Evolutionary conservation across 1,140 invertebrate genomes (phyloP), one percentile per base, ranked within the genome.

Genomic region (Leptinotarsa defecta): DNA sequence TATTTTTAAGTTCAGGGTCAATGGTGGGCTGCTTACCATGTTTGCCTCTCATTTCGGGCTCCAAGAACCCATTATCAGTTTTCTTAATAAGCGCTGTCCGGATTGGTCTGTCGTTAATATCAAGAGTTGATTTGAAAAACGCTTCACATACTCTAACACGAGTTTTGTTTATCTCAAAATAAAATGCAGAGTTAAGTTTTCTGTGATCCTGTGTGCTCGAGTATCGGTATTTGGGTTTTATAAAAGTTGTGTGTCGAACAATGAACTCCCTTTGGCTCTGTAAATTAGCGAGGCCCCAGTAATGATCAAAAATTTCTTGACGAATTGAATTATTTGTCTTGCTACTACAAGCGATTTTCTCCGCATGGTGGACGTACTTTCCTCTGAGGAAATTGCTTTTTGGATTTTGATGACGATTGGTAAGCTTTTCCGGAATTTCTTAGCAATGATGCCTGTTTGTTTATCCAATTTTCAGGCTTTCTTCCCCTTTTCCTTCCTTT

Each of bases 151-250:
- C 76, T 57, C 78, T 71, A 27, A 76, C 15, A 49, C 64, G 43
- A 22, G 48, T 76, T 24, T 52, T 48, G 11, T 76, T 72, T 27
- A 73, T 52, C 17, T 34, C 13, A 62, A 76, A 76, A 74, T 78
- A 74, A 72, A 76, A 78, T 15, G 75, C 75, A 17, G 24, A 64
- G 65, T 78, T 78, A 8, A 64, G 24, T 6, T 64, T 22, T 61
- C 34, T n/a, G 3, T 11, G 24, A 27, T 68, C 71, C 48, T 68
- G 22, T 48, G 68, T 70, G 27, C 71, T 74, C n/a, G 61, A 20
- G 62, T 74, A 77, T 48, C 78, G 27, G 62, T 79, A 79, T 73
- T 79, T 77, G 34, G 75, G 77, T 34, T 74, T 74, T n/a, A 74
- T 74, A 27, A 62, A 17, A n/a, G 70, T 48, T n/a, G 48, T 63